Evolutionary conservation across 2,113 vertebrate genomes (phyloP).

Genomic region (Caracal caracal): DNA sequence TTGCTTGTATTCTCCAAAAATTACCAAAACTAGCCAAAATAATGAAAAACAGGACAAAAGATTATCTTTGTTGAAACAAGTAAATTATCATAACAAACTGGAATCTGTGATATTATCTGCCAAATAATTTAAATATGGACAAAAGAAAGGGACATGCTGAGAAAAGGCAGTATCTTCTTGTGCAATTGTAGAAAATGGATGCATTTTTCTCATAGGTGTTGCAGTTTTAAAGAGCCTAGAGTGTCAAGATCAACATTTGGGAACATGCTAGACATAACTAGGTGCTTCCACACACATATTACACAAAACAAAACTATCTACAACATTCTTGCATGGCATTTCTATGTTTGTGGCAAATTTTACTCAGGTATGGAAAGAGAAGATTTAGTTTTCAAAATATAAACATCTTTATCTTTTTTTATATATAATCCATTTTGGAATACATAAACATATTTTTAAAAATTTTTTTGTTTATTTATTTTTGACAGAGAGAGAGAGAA

Average conservation of each 20-base stretch:
- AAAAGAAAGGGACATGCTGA: neutral
- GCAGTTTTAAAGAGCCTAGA: neutral
- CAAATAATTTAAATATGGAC: constrained; percentile 5
- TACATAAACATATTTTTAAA: neutral
- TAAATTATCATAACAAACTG: neutral
- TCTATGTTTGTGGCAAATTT: neutral
- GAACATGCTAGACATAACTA: neutral
- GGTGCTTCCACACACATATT: neutral
- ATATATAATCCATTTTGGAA: neutral
- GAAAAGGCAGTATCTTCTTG: neutral
- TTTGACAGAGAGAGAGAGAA: too few relatives aligned
- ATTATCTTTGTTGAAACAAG: neutral
- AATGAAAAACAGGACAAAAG: neutral
- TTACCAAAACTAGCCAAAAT: neutral
- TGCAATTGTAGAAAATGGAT: neutral
- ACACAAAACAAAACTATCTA: neutral
- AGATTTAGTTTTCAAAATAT: neutral
- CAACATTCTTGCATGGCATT: neutral
- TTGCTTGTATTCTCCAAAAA: neutral
- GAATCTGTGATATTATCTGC: neutral
- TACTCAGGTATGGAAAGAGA: neutral
- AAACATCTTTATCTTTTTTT: neutral
- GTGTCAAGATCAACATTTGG: neutral
- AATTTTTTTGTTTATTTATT: neutral
- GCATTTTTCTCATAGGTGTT: neutral